Percentiles rank a stretch among this genome's conserved stretches.
Conservation (phyloP, 1,140 invertebrate species). For the Mesaphorura yosii region DNA sequence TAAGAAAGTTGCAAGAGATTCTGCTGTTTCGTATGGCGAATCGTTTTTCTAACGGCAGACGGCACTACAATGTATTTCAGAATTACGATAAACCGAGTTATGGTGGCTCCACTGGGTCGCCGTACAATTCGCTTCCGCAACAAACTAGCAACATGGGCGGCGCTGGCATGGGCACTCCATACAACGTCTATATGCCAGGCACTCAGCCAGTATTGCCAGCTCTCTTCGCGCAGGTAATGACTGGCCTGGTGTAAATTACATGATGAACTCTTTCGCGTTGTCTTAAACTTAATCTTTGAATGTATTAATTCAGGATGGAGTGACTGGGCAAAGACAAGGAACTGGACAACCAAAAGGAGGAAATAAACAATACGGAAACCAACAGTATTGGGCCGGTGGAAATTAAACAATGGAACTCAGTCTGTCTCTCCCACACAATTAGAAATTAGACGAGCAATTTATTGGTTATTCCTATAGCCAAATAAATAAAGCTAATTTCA, state of each 20-base stretch:
- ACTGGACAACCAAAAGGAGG: conserved; percentile 24
- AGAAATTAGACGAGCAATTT: too few relatives aligned
- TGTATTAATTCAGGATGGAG: conserved; percentile 19
- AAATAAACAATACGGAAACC: conserved; percentile 16
- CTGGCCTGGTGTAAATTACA: conserved; percentile 3
- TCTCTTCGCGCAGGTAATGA: conserved; percentile 29
- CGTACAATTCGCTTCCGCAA: conserved; percentile 13
- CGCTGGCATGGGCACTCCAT: conserved; percentile 21
- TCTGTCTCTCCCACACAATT: too few relatives aligned
- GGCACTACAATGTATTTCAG: conserved; percentile 10
- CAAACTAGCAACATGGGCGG: conserved; percentile 23
- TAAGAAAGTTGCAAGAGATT: conserved; percentile 13
- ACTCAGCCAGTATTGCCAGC: conserved; percentile 25
- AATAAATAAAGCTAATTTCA: too few relatives aligned
- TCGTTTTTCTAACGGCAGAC: neutral
- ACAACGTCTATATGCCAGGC: conserved; percentile 28
- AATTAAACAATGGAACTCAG: too few relatives aligned
- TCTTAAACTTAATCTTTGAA: neutral
- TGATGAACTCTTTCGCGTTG: neutral
- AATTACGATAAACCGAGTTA: conserved; percentile 27
- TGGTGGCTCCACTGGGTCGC: conserved; percentile 12
- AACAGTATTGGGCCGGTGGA: conserved; percentile 11
- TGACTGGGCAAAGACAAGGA: conserved; percentile 22
- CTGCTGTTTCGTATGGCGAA: neutral
- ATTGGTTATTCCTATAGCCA: too few relatives aligned